Evolutionary conservation across 1,140 invertebrate species (phyloP), one percentile per base, ranked within the genome.

Genomic region (Bombus soroeensis): DNA sequence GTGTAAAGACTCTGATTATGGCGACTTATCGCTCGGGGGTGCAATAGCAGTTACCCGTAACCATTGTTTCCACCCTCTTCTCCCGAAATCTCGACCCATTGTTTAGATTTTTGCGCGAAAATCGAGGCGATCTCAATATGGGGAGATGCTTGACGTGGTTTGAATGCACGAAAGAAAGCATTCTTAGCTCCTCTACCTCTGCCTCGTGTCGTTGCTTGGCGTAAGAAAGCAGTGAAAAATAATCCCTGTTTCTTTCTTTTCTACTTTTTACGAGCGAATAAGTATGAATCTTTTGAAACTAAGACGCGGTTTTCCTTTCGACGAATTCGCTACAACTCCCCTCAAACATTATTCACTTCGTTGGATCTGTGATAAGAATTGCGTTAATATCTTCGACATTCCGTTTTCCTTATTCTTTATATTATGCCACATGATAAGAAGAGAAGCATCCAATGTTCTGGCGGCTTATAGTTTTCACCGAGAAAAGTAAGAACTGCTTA

Each of bases 61-160:
- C 82, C 41, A 90, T 90, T 90, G 88, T 90, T 79, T 89, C 41
- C 82, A 37, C 71, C 82, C 88, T 81, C 83, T 72, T 80, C 75
- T 34, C 22, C 62, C 70, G 59, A 84, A 90, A 85, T 81, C 86
- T 77, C 72, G 37, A 57, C 47, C 88, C 62, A 90, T 90, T 90
- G 89, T 90, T 89, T 90, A 90, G 78, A 85, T 89, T 90, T 90
- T 83, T 88, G 71, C 72, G 66, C 82, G 47, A 77, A 68, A 64
- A 85, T 90, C 88, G 62, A 64, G 81, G 75, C 86, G 85, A 89
- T 89, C 73, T 78, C 81, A 87, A 89, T 87, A 79, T 83, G 53
- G 73, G 72, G 88, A 74, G 37, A 74, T 41, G 70, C 68, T 85
- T 87, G 74, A 90, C 89, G 80, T 81, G 76, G 88, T 89, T 89